These are phyloP conservation scores for Pollenia angustigena DNA, from an alignment of 2,888 invertebrate genomes.

Conservation along the genomic window DNA sequence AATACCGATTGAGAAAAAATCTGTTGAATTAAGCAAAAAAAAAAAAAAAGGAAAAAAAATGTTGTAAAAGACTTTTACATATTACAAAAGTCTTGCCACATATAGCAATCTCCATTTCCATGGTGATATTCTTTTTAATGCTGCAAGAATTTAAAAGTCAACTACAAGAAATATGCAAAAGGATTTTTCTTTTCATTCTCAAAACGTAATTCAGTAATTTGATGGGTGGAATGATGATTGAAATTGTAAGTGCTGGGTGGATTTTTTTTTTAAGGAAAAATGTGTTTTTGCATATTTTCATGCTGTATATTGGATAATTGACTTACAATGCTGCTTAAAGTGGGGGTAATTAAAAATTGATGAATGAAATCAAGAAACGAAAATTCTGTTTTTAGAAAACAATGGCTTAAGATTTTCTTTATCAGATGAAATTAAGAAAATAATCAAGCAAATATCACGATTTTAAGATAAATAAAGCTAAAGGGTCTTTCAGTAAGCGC, in stretches of 20 bases:
- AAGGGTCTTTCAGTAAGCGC: no score
- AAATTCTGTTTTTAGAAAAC: neutral
- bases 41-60: neutral
- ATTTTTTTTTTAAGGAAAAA: neutral
- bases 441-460: no score
- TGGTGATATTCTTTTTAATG: slow-evolving; percentile 18
- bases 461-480: no score
- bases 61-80: neutral
- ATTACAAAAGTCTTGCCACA: neutral
- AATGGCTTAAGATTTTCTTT: no score
- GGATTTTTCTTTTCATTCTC: neutral
- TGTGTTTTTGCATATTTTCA: neutral
- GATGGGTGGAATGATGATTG: neutral
- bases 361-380: neutral
- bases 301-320: neutral
- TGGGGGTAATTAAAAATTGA: neutral
- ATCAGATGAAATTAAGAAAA: no score
- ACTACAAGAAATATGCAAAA: slow-evolving; percentile 30
- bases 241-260: neutral
- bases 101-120: neutral
- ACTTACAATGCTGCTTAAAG: no score
- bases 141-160: slow-evolving; percentile 41
- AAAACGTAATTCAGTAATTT: neutral
- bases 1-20: neutral
- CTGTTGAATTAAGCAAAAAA: slow-evolving; percentile 4